These are phyloP conservation scores for Eucidaris tribuloides DNA, from an alignment of 35 echinoderm and acorn worm species.

Conservation along the genomic window DNA sequence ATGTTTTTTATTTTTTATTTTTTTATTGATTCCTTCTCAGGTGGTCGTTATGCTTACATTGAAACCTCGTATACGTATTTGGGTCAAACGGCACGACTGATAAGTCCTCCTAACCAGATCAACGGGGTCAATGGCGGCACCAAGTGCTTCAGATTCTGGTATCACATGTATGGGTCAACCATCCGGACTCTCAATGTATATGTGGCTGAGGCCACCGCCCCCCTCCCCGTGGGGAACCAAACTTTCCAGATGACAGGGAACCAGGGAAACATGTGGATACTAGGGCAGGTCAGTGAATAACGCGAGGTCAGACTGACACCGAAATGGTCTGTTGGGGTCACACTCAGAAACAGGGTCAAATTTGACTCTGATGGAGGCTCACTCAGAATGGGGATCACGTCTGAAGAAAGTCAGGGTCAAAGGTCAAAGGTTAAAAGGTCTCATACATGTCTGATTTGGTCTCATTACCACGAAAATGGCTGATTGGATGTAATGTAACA, in stretches of 20 bases:
- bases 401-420: not conserved
- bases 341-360: not conserved
- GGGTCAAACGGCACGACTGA: not conserved
- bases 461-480: not conserved
- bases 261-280: conserved; percentile 28
- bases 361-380: not conserved
- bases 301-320: not conserved
- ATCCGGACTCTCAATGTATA: conserved; percentile 65
- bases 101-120: not conserved
- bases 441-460: not conserved
- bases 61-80: not conserved
- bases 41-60: not conserved
- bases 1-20: not conserved
- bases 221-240: not conserved
- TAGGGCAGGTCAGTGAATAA: not conserved
- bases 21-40: not conserved
- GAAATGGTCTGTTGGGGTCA: not conserved
- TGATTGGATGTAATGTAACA: too few species aligned
- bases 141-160: conserved; percentile 83
- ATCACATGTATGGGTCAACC: conserved; percentile 79
- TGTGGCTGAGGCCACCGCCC: not conserved
- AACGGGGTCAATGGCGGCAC: not conserved
- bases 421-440: not conserved
- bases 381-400: not conserved
- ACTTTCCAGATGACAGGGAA: not conserved